A percentile compares a stretch with the other conserved stretches of the same genome.
Conservation (phyloP, 2,113 vertebrate species). For the Peromyscus maniculatus region DNA sequence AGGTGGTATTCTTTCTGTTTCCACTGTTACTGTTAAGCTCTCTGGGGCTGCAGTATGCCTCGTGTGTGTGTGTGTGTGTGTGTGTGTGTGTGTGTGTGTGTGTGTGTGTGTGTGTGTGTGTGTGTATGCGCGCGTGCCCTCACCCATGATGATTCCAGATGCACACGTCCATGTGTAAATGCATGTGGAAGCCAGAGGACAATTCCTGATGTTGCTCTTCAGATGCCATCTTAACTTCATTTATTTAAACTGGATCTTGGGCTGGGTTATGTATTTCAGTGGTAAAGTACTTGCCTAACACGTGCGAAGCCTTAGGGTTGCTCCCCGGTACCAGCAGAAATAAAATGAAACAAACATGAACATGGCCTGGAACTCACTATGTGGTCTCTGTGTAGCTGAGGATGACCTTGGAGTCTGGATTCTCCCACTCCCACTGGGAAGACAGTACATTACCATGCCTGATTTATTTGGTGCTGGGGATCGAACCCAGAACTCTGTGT, state of each 20-base stretch:
- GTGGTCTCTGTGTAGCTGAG: background rate
- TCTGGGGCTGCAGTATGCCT: background rate
- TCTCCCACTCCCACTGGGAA: background rate
- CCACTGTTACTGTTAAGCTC: background rate
- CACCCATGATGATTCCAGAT: no score
- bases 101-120: background rate
- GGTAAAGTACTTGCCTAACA: background rate
- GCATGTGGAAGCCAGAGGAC: background rate
- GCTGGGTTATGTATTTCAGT: background rate
- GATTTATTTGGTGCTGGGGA: background rate
- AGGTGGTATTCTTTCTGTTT: background rate
- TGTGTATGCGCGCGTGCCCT: background rate
- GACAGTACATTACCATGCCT: no score
- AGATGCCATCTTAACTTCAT: background rate
- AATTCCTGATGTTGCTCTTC: background rate
- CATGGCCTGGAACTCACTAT: background rate
- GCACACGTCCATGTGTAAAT: background rate
- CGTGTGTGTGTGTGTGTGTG: background rate
- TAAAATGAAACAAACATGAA: background rate
- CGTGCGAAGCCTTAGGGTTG: background rate
- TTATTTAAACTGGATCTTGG: background rate
- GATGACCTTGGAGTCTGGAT: background rate
- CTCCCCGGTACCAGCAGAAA: background rate
- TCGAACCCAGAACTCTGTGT: background rate
- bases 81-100: background rate